Evolutionary conservation across 2,888 invertebrate genomes (phyloP).

Genomic region (Sympetrum striolatum): DNA sequence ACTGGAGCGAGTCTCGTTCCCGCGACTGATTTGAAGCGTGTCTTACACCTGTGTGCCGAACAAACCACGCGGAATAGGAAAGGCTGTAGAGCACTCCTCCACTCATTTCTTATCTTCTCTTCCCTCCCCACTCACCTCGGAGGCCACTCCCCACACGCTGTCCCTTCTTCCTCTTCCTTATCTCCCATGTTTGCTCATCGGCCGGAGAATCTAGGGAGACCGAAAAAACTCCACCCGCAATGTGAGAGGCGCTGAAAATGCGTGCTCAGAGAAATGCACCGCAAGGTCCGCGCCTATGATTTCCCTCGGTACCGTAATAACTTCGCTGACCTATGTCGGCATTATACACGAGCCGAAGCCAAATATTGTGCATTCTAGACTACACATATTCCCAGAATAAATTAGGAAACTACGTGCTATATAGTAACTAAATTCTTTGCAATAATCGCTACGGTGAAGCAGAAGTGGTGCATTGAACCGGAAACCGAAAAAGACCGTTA

Average conservation of each 20-base stretch:
- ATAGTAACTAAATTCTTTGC: too few relatives aligned
- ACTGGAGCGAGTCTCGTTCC: too few relatives aligned
- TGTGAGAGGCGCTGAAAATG: background rate
- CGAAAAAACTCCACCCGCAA: background rate
- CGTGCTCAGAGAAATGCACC: background rate
- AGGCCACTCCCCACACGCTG: background rate
- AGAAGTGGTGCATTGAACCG: too few relatives aligned
- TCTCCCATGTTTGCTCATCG: background rate
- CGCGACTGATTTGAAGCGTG: too few relatives aligned
- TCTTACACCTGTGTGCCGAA: too few relatives aligned
- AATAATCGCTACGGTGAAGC: too few relatives aligned
- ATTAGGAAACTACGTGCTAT: too few relatives aligned
- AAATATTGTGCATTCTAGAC: background rate
- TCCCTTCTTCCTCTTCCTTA: background rate
- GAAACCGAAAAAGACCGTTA: too few relatives aligned
- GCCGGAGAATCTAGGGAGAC: background rate
- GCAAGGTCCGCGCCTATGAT: background rate
- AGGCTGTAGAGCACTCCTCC: background rate
- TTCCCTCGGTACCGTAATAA: too few relatives aligned
- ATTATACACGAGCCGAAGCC: background rate
- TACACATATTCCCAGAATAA: too few relatives aligned
- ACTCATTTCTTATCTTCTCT: background rate
- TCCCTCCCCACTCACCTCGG: background rate
- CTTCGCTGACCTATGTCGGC: background rate
- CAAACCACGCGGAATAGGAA: too few relatives aligned